Evolutionary conservation across 1,140 invertebrate species (phyloP).

Genomic region (Drosophila ohnishii): DNA sequence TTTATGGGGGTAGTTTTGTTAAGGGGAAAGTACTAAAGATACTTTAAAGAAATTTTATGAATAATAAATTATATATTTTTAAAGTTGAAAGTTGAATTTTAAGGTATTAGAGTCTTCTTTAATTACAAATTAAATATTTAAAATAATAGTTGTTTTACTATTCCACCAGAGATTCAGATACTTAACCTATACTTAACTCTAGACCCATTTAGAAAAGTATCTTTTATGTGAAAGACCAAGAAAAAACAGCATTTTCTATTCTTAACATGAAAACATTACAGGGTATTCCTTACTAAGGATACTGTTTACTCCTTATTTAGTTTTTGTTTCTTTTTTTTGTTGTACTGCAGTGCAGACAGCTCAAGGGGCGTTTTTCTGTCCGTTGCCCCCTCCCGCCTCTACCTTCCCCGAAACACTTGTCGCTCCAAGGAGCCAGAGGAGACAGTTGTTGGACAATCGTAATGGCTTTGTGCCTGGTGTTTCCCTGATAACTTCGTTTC

Average conservation of each 20-base stretch:
- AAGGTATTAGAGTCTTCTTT: neutral
- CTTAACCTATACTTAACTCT: neutral
- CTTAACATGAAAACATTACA: too few relatives aligned
- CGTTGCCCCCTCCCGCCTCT: neutral
- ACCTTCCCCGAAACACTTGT: constrained; percentile 54
- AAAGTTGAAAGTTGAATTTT: neutral
- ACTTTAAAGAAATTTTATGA: too few relatives aligned
- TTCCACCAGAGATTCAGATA: neutral
- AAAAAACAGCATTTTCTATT: too few relatives aligned
- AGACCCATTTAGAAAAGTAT: too few relatives aligned
- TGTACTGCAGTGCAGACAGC: constrained; percentile 29
- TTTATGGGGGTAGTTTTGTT: neutral
- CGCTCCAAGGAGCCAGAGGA: constrained; percentile 37
- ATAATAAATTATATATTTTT: neutral
- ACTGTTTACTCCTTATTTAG: neutral
- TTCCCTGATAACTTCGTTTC: constrained; percentile 72
- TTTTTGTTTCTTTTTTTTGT: neutral
- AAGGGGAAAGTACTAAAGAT: too few relatives aligned
- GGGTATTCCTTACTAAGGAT: neutral
- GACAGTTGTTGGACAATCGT: constrained; percentile 41
- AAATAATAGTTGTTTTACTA: neutral
- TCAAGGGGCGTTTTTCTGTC: constrained; percentile 16
- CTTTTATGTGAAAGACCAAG: neutral
- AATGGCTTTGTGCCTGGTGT: constrained; percentile 63
- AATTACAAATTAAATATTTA: neutral